phyloP scores from a whole-genome alignment of 2,888 invertebrate species.

The Dryobota labecula region DNA sequence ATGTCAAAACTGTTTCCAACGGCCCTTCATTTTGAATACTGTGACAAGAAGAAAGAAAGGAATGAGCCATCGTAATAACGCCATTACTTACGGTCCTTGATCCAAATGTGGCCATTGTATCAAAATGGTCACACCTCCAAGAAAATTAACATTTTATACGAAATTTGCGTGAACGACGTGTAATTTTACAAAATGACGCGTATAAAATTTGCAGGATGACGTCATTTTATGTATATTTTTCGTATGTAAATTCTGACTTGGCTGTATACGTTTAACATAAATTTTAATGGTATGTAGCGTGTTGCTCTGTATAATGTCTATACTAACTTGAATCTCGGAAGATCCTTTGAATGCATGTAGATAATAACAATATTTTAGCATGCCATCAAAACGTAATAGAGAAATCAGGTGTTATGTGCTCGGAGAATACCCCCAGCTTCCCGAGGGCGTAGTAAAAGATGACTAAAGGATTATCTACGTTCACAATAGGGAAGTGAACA shows the following conservation, averaged over 20 bases:
- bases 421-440: slow-evolving; percentile 9
- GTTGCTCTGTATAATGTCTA: slow-evolving; percentile 35
- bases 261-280: slow-evolving; percentile 56
- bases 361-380: slow-evolving; percentile 55
- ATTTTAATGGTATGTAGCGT: slow-evolving; percentile 52
- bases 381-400: slow-evolving; percentile 53
- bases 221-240: slow-evolving; percentile 67
- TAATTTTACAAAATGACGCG: slow-evolving; percentile 63
- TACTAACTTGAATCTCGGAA: slow-evolving; percentile 32
- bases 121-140: slow-evolving; percentile 72
- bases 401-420: slow-evolving; percentile 47
- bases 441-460: slow-evolving; percentile 34
- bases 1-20: slow-evolving; percentile 57
- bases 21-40: slow-evolving; percentile 54
- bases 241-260: slow-evolving; percentile 60
- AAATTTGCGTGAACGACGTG: slow-evolving; percentile 52
- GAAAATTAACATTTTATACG: slow-evolving; percentile 71
- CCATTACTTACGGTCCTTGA: slow-evolving; percentile 71
- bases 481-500: slow-evolving; percentile 21
- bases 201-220: slow-evolving; percentile 64
- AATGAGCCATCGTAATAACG: slow-evolving; percentile 62
- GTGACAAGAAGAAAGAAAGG: slow-evolving; percentile 56
- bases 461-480: slow-evolving; percentile 44
- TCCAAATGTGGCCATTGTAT: slow-evolving; percentile 72
- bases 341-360: slow-evolving; percentile 22